Evolutionary conservation across 2,113 vertebrate species (phyloP).

Genomic region (Semnornis frantzii): DNA sequence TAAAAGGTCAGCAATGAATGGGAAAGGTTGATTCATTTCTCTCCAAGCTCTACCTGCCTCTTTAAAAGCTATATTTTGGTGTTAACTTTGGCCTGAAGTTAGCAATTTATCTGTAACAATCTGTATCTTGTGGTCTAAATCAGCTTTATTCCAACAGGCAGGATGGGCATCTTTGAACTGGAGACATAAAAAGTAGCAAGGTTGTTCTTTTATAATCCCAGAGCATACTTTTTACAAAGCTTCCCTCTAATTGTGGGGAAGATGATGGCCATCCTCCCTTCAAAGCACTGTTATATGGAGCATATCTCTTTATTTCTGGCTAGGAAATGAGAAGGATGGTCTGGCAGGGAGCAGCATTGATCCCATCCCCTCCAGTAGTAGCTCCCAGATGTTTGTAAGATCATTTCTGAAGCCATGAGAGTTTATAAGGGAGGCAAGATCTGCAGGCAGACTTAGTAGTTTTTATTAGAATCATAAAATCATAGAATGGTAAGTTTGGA

Average conservation of each 20-base stretch:
- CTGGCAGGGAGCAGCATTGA: slow-evolving; percentile 13
- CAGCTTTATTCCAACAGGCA: slow-evolving; percentile 23
- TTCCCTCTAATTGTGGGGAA: slow-evolving; percentile 73
- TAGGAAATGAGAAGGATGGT: slow-evolving; percentile 13
- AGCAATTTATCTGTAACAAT: slow-evolving; percentile 41
- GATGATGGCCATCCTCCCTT: slow-evolving; percentile 43
- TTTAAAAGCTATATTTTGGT: slow-evolving; percentile 56
- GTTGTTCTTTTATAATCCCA: slow-evolving; percentile 67
- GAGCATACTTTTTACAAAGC: slow-evolving; percentile 68
- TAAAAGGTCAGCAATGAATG: slow-evolving; percentile 50
- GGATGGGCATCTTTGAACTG: slow-evolving; percentile 52
- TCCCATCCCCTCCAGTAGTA: background rate
- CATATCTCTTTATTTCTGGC: slow-evolving; percentile 61
- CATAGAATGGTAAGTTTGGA: too few relatives aligned
- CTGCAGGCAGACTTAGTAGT: background rate
- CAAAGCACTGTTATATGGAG: slow-evolving; percentile 37
- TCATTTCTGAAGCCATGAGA: background rate
- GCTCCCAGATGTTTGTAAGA: background rate
- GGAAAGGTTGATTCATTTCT: slow-evolving; percentile 42
- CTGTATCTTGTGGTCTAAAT: slow-evolving; percentile 68
- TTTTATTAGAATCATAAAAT: background rate
- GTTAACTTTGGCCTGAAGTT: slow-evolving; percentile 11
- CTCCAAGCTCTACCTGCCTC: slow-evolving; percentile 41
- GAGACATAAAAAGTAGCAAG: slow-evolving; percentile 56
- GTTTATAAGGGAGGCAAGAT: background rate